Evolutionary conservation across 2,888 invertebrate species (phyloP).

Genomic region (Elegia similella): DNA sequence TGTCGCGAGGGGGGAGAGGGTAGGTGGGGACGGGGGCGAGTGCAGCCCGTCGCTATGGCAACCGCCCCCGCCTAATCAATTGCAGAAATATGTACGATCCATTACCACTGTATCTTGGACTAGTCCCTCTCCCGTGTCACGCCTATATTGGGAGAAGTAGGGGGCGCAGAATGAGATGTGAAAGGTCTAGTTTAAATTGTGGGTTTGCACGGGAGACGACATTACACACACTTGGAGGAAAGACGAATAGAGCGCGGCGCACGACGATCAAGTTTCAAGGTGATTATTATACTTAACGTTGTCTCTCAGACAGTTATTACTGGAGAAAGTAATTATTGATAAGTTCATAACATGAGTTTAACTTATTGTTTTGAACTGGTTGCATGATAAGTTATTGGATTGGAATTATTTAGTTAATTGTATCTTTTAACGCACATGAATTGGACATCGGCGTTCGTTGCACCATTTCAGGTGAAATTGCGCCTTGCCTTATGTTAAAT

Average conservation of each 20-base stretch:
- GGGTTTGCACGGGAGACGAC: slow-evolving; percentile 55
- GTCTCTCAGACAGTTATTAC: background rate
- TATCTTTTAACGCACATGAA: too few species aligned
- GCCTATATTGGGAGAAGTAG: slow-evolving; percentile 24
- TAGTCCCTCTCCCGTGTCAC: slow-evolving; percentile 30
- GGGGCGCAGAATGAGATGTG: slow-evolving; percentile 34
- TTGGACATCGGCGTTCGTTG: too few species aligned
- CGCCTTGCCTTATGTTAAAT: too few species aligned
- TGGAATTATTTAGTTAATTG: too few species aligned
- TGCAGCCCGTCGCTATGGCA: slow-evolving; percentile 65
- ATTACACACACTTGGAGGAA: slow-evolving; percentile 54
- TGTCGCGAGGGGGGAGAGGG: slow-evolving; percentile 31
- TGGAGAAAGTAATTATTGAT: background rate
- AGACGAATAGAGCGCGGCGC: slow-evolving; percentile 56
- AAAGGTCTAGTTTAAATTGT: slow-evolving; percentile 42
- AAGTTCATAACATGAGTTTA: too few species aligned
- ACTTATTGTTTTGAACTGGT: too few species aligned
- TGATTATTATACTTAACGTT: background rate
- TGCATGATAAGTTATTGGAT: too few species aligned
- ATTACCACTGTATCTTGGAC: slow-evolving; percentile 49
- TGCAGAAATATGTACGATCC: slow-evolving; percentile 81
- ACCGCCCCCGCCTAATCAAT: slow-evolving; percentile 82
- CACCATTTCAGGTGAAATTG: too few species aligned
- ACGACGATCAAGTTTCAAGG: slow-evolving; percentile 4
- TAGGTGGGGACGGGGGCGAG: slow-evolving; percentile 30